Evolutionary conservation across 2,888 invertebrate species (phyloP).

Genomic region (Rhabditoides inermis): DNA sequence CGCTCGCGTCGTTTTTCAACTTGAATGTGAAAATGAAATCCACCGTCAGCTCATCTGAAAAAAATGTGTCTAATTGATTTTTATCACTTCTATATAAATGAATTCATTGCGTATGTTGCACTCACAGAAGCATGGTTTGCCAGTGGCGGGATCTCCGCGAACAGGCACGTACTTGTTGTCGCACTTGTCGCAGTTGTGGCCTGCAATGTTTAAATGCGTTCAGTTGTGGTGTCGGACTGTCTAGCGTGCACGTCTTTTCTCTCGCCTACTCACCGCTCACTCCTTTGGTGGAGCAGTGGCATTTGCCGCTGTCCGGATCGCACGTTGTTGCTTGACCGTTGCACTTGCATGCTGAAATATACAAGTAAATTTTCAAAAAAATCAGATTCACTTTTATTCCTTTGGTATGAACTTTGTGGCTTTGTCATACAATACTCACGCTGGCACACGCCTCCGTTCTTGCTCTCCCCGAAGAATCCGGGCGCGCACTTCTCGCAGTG

Average conservation of each 20-base stretch:
- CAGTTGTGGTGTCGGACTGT: too few species aligned
- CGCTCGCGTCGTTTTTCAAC: conserved; percentile 79
- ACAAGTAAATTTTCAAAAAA: too few species aligned
- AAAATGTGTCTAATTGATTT: too few species aligned
- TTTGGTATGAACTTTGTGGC: not conserved
- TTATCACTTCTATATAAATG: not conserved
- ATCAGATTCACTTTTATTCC: too few species aligned
- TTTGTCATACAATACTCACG: conserved; percentile 51
- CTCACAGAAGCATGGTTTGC: conserved; percentile 83
- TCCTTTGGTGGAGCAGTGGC: conserved; percentile 93
- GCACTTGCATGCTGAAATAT: conserved; percentile 79
- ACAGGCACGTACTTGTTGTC: conserved; percentile 87
- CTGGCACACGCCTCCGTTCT: conserved; percentile 84
- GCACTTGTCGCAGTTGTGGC: conserved; percentile 60
- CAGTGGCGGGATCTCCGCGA: conserved; percentile 71
- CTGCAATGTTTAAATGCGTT: too few species aligned
- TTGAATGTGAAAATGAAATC: conserved; percentile 99
- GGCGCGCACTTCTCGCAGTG: conserved; percentile 81
- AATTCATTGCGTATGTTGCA: not conserved
- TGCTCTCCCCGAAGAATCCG: conserved; percentile 86
- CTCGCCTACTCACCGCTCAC: conserved; percentile 61
- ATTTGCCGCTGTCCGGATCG: conserved; percentile 81
- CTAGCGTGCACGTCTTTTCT: conserved; percentile 59
- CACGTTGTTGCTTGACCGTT: conserved; percentile 87
- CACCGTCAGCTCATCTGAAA: conserved; percentile 80